Conservation (phyloP, 2,797 vertebrate genomes). For the Neoniphon sammara region DNA sequence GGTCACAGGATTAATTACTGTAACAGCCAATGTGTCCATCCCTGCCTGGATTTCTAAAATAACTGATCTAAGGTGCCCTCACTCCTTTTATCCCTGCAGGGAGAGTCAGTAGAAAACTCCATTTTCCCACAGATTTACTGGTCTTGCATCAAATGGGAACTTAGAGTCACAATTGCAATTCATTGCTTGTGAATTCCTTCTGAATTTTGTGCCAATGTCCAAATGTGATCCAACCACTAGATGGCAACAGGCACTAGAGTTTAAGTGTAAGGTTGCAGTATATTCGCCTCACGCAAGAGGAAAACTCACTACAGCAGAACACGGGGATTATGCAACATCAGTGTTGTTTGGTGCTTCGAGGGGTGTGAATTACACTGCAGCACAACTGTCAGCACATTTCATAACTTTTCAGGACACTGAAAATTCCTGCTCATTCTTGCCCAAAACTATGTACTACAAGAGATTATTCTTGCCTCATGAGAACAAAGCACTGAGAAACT, state of each 20-base stretch:
- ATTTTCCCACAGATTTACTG: background rate
- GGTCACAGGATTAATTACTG: no score
- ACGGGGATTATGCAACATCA: slow-evolving; percentile 12
- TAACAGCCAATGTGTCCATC: background rate
- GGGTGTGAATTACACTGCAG: slow-evolving; percentile 3
- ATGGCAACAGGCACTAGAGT: slow-evolving; percentile 38
- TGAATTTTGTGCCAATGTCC: slow-evolving; percentile 1
- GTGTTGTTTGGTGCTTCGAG: slow-evolving; percentile 13
- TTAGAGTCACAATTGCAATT: background rate
- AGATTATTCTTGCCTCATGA: slow-evolving; percentile 7
- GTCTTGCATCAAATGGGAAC: background rate
- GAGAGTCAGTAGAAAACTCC: background rate
- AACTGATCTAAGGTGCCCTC: background rate
- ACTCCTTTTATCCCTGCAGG: background rate
- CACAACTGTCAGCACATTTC: slow-evolving; percentile 22
- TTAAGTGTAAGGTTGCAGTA: background rate
- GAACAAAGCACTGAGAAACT: slow-evolving; percentile 15
- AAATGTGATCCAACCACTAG: slow-evolving; percentile 53
- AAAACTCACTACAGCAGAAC: background rate
- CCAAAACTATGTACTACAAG: background rate
- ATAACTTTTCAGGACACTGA: background rate
- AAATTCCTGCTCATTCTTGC: background rate
- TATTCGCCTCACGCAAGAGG: slow-evolving; percentile 1
- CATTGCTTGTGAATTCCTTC: background rate
- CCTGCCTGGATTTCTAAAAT: slow-evolving; percentile 1